phyloP scores from a whole-genome alignment of 2,113 vertebrate species.

The Colistium nudipinnis region DNA sequence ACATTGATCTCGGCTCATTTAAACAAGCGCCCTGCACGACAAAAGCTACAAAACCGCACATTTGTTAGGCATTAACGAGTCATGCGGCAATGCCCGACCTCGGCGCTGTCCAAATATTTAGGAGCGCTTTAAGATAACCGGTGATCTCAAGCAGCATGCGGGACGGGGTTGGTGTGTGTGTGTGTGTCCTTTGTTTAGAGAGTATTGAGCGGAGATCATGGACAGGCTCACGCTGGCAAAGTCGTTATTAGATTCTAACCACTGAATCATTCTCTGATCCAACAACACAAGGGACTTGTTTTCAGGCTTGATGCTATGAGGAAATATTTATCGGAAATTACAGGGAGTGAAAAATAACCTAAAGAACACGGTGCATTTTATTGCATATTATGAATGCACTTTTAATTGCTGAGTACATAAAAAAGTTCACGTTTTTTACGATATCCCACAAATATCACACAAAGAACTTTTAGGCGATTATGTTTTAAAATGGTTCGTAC shows the following conservation, averaged over 20 bases:
- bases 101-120: slow-evolving; percentile 79
- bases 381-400: no score
- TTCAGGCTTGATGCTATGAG: neutral
- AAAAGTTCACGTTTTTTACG: no score
- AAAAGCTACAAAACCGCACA: slow-evolving; percentile 65
- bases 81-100: slow-evolving; percentile 44
- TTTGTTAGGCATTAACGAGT: slow-evolving; percentile 78
- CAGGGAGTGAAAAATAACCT: no score
- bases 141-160: slow-evolving; percentile 68
- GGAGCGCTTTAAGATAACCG: slow-evolving; percentile 66
- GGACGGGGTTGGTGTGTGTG: slow-evolving; percentile 67
- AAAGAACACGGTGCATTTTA: no score
- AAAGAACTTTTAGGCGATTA: no score
- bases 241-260: slow-evolving; percentile 38
- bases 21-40: slow-evolving; percentile 61
- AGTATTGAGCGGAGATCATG: slow-evolving; percentile 44
- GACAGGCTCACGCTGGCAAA: slow-evolving; percentile 47
- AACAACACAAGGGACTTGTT: slow-evolving; percentile 8
- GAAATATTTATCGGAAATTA: no score
- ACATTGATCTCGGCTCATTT: slow-evolving; percentile 68
- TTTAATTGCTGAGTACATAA: no score
- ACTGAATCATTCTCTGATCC: slow-evolving; percentile 16
- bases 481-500: no score
- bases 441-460: no score
- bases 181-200: slow-evolving; percentile 70